Conservation (phyloP, 2,797 vertebrate genomes). For the Anguilla anguilla region DNA sequence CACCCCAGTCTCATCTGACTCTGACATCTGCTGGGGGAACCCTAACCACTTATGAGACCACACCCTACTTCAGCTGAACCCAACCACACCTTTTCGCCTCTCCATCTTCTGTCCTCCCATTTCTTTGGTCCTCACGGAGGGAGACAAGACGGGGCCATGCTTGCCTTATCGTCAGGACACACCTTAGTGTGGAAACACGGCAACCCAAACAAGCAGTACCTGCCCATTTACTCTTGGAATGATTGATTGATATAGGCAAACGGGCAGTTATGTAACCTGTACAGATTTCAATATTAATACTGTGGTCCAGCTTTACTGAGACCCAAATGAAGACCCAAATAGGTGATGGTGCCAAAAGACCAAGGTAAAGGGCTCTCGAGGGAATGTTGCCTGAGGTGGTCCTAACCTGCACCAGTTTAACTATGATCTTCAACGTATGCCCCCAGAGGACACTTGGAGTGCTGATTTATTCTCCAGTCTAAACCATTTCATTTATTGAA, state of each 20-base stretch:
- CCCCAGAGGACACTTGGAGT: background rate
- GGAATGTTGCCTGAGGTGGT: background rate
- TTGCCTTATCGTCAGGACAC: background rate
- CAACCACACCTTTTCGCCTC: background rate
- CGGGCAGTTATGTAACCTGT: background rate
- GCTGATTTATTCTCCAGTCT: background rate
- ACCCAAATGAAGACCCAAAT: background rate
- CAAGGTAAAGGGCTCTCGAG: background rate
- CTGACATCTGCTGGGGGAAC: background rate
- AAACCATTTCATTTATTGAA: background rate
- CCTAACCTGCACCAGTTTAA: background rate
- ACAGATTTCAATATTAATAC: background rate
- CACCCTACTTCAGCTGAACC: background rate
- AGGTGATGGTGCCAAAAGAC: background rate
- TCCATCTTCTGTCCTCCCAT: background rate
- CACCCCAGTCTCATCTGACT: background rate
- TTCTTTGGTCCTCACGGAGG: background rate
- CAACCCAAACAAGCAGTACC: background rate
- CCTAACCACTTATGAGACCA: constrained; percentile 5
- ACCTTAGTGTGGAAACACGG: background rate
- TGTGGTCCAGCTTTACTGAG: background rate
- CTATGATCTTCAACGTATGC: background rate
- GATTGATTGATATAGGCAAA: background rate
- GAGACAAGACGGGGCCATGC: background rate
- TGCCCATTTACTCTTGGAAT: background rate